Conservation (phyloP, 2,888 invertebrate genomes). For the Ischnus inquisitorius region DNA sequence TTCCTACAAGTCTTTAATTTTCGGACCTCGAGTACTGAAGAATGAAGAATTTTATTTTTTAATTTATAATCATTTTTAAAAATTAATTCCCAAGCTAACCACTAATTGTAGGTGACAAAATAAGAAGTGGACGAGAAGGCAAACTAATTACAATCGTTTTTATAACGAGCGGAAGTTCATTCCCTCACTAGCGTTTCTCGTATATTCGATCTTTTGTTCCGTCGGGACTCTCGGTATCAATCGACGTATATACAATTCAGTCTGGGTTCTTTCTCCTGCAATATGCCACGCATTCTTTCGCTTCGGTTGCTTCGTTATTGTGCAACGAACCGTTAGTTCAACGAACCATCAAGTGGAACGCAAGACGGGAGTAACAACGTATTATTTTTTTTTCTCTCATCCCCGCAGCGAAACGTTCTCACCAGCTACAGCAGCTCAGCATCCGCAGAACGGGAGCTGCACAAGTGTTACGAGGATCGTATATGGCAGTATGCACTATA, state of each 20-base stretch:
- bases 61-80: neutral
- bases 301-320: conserved; percentile 52
- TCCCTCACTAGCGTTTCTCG: conserved; percentile 24
- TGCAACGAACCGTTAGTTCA: conserved; percentile 44
- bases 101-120: neutral
- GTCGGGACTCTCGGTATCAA: conserved; percentile 35
- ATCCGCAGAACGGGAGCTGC: conserved; percentile 9
- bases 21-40: too few species aligned
- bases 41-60: neutral
- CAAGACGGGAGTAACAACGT: conserved; percentile 16
- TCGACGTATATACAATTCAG: conserved; percentile 42
- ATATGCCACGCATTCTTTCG: conserved; percentile 7
- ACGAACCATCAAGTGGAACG: conserved; percentile 28
- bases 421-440: neutral
- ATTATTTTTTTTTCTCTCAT: neutral
- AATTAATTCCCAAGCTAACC: neutral
- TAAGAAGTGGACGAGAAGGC: neutral
- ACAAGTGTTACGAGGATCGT: neutral
- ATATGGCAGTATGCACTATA: neutral
- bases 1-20: neutral
- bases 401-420: neutral
- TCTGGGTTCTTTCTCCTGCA: conserved; percentile 1
- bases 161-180: conserved; percentile 33
- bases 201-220: neutral
- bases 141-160: conserved; percentile 44